Evolutionary conservation across 1,140 invertebrate genomes (phyloP), one percentile per base, ranked within the genome.

Genomic region (Acromyrmex charruanus): DNA sequence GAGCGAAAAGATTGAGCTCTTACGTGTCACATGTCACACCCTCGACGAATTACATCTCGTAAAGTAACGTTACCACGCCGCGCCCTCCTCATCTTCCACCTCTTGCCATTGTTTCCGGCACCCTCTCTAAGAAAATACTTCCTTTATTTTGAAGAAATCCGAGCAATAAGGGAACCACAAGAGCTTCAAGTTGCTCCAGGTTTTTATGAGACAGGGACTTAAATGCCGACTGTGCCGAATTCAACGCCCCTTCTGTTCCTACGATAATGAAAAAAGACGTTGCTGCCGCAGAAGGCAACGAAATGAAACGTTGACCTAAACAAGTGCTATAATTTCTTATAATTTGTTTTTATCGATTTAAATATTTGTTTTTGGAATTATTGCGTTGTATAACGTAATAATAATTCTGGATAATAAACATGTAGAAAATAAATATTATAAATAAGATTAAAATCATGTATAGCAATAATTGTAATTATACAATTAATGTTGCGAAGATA

Each of bases 11-110:
- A 84, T 84, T 84, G 80, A 84, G 80, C 80, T 84, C 69, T 84
- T 75, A 84, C 69, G 80, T 75, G 80, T 75, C 69, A 75, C 80
- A 61, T 84, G 80, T 84, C 80, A 51, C 80, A 84, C 80, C 28
- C 55, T 25, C 80, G 12, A 84, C 80, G 80, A 84, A 75, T 84
- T 84, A 84, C 80, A 84, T 84, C 80, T 75, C 80, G 69, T 84
- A 75, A 84, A 84, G 55, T 84, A 84, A 84, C 69, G 69, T 51
- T 74, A 74, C 69, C 80, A n/a, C 77, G 25, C 7, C 10, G 51
- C 66, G 68, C 5, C 68, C 39, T 44, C 25, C 28, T 49, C 63
- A 58, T 59, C 66, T 59, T 61, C 66, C 21, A 44, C 12, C 59
- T 28, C 55, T 74, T 25, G 18, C 25, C 39, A 39, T 75, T 71